Percentiles rank a stretch among this genome's conserved stretches.
Evolutionary conservation across 2,113 vertebrate species (phyloP).

Genomic region (Chitala chitala): DNA sequence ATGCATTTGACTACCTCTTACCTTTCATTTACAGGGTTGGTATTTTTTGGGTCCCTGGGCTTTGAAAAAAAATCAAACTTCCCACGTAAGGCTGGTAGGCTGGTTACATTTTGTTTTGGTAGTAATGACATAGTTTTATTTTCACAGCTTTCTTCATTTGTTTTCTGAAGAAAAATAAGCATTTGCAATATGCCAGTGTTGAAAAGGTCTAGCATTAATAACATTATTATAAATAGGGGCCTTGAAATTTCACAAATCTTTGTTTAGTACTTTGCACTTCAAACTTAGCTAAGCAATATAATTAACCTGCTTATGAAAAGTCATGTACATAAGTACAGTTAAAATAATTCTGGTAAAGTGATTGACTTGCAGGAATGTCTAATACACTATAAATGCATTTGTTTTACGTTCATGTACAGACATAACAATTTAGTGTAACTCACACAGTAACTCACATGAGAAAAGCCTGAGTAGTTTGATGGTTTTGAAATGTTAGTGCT

Average conservation of each 20-base stretch:
- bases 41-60: not conserved
- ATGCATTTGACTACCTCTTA: slow-evolving; percentile 37
- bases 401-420: too few relatives aligned
- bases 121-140: slow-evolving; percentile 23
- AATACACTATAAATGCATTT: too few relatives aligned
- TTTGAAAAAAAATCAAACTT: slow-evolving; percentile 52
- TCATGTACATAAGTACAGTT: too few relatives aligned
- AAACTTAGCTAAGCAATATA: too few relatives aligned
- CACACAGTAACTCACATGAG: slow-evolving; percentile 35
- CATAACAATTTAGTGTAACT: too few relatives aligned
- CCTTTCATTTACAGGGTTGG: slow-evolving; percentile 21
- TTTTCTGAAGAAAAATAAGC: slow-evolving; percentile 19
- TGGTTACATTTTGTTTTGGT: slow-evolving; percentile 25
- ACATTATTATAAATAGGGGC: not conserved
- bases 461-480: slow-evolving; percentile 29
- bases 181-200: not conserved
- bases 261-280: too few relatives aligned
- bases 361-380: too few relatives aligned
- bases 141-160: slow-evolving; percentile 24
- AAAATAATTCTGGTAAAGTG: too few relatives aligned
- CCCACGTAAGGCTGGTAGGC: not conserved
- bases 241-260: not conserved
- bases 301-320: too few relatives aligned
- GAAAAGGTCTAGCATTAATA: not conserved
- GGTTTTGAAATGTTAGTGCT: slow-evolving; percentile 28